Evolutionary conservation across 64 coral and sea anemone genomes (phyloP), one percentile per base, ranked within the genome.

Genomic region (Porites lutea): DNA sequence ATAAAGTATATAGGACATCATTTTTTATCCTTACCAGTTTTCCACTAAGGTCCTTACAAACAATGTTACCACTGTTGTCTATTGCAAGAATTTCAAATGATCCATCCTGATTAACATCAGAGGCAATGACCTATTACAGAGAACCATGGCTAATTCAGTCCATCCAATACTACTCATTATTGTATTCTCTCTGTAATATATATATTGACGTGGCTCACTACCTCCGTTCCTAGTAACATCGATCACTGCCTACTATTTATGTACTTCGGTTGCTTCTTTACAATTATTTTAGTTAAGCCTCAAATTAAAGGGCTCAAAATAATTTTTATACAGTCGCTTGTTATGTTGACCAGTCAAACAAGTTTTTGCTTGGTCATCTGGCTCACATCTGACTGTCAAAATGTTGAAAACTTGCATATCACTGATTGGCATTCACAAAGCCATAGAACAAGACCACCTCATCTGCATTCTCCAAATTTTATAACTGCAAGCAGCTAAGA

Each of bases 71-170:
- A 58, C 93, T 95, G 45, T 85, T 75, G 67, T 95, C 93, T 50
- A 95, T 84, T 52, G 80, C 79, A 3, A 95, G 48, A 22, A 95
- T 72, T 86, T 90, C 88, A 52, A 95, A 72, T 59, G 48, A 72
- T 27, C 93, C 93, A 80, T 95, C 93, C 59, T 87, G 79, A 86
- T 95, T 95, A 9, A 82, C 71, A 90, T 95, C 93, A 49, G 79
- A 89, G 21, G 78, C 80, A 66, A 70, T 71, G 57, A 95, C 88
- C 79, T 94, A 22, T 65, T 13, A 54, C n/a, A 21, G 6, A 22
- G 18, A 19, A 3, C 69, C n/a, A 3, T 20, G 20, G 13, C 22
- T n/a, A 20, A 18, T 64, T 13, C 13, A 18, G 62, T 18, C 13
- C 62, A 14, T 21, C 66, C 19, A 20, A 23, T 22, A 70, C 66